Evolutionary conservation across 2,797 vertebrate genomes (phyloP), one percentile per base, ranked within the genome.

Genomic region (Xerus rutilus): DNA sequence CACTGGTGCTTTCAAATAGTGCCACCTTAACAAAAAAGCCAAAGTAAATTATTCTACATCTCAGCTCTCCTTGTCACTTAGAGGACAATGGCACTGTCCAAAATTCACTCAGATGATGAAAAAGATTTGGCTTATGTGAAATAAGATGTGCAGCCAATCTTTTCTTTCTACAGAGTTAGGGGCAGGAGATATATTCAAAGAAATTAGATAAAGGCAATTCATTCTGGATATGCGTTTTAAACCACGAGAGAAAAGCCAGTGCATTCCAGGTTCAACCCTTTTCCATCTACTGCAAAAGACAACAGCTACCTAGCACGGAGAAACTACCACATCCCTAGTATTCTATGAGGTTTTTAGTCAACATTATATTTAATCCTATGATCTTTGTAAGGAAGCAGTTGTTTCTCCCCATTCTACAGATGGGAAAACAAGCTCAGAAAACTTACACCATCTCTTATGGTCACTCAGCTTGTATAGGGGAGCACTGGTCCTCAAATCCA

Each of bases 21-120:
- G 30, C 20, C 76, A 45, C 13, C 35, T 52, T 72, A 74, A 86
- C 47, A 35, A 28, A 77, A 72, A 54, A 67, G 73, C 72, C 23
- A 74, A 85, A 59, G 20, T n/a, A 59, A 73, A n/a, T 43, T 32
- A 87, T 3, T 62, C 85, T 30, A 82, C 45, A 77, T 32, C 49
- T 49, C 23, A 69, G 79, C 45, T 77, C 64, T 86, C 45, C 28
- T 77, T 73, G 28, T 85, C 69, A 49, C 62, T 69, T 5, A 15
- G 28, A 65, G 43, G 43, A 73, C 57, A 70, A 62, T 32, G 45
- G 39, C 88, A 77, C 12, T 88, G 54, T 35, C 74, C 77, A 70
- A 77, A 86, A 95, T 72, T 32, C 39, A 78, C 18, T 65, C 28
- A 59, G 87, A 89, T 91, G 87, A 92, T 52, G 72, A 64, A 74